Base-by-base conservation (phyloP, 2,113 vertebrate species). In the Electrona antarctica region DNA sequence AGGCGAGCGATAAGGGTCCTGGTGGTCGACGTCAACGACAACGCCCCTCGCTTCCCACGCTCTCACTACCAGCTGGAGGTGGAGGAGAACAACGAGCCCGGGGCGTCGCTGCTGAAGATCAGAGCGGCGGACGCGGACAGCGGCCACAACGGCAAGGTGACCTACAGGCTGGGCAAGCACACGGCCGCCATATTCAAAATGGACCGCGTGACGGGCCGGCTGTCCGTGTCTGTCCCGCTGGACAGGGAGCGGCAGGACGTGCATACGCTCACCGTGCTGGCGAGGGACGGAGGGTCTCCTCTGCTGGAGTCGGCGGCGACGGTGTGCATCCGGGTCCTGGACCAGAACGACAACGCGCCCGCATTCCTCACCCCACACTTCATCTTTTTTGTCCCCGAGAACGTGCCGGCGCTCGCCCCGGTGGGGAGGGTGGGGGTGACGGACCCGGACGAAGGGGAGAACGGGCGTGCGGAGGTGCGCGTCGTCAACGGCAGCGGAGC, bases 261-360 rank as follows among this genome's bases (percentile, higher is more conserved):
- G 6, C 78, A 93, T 80, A 76, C n/a, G 6, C 48, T 94, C 57
- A 90, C 71, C 0, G 85, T 94, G 77, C 75, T 87, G 59, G 93
- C 91, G 62, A 79, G 7, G 70, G 93, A 94, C 72, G 78, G 81
- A 0, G 93, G 92, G 56, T 76, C 77, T 47, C 92, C 93, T 70
- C 67, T 84, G 3, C 60, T 91, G 68, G 88, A 93, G 62, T 84
- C 86, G 0, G 54, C 47, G 5, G 75, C 81, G 33, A 86, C 73
- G 0, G 73, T 94, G 14, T 71, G 65, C 2, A 66, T 94, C 59
- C 71, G 46, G 5, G 81, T 94, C 54, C 75, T 90, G 64, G 93
- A 94, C 77, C 86, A 88, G 82, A 94, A 94, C 83, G 93, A 94
- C 78, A 94, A 94, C 73, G 69, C 76, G 7, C 93, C 93, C 6